Conservation (phyloP, 2,113 vertebrate genomes). For the Tiliqua scincoides region DNA sequence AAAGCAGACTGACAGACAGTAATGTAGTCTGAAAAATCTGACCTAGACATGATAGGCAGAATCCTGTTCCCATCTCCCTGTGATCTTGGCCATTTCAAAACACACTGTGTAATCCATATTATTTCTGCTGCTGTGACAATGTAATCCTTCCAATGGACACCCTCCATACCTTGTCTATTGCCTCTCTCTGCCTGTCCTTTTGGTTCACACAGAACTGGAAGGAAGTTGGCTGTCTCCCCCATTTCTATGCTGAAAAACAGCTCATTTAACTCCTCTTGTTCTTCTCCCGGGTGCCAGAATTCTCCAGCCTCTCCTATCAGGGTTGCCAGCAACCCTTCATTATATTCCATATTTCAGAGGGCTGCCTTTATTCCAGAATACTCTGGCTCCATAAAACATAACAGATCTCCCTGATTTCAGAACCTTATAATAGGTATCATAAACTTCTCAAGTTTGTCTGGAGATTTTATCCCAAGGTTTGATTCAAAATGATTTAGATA, state of each 20-base stretch:
- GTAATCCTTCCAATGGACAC: not conserved
- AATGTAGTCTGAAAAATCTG: not conserved
- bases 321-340: conserved; percentile 14
- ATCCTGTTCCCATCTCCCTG: conserved; percentile 4
- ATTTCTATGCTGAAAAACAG: not conserved
- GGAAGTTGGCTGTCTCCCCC: not conserved
- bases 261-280: not conserved
- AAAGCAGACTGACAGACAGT: conserved; percentile 2
- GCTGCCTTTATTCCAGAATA: conserved; percentile 3
- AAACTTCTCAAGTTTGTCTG: not conserved
- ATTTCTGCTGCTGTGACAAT: conserved; percentile 14
- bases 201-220: not conserved
- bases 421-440: not conserved
- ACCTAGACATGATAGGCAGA: conserved; percentile 17
- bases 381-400: not conserved
- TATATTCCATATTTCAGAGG: conserved; percentile 10
- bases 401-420: conserved; percentile 4
- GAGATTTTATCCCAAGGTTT: not conserved
- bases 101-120: not conserved
- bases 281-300: not conserved
- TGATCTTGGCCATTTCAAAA: conserved; percentile 13
- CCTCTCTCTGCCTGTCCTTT: not conserved
- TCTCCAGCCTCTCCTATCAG: conserved; percentile 2
- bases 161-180: not conserved
- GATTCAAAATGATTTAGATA: not conserved